These are phyloP conservation scores for Phycodurus eques DNA, from an alignment of 2,113 vertebrate genomes.

Conservation along the genomic window DNA sequence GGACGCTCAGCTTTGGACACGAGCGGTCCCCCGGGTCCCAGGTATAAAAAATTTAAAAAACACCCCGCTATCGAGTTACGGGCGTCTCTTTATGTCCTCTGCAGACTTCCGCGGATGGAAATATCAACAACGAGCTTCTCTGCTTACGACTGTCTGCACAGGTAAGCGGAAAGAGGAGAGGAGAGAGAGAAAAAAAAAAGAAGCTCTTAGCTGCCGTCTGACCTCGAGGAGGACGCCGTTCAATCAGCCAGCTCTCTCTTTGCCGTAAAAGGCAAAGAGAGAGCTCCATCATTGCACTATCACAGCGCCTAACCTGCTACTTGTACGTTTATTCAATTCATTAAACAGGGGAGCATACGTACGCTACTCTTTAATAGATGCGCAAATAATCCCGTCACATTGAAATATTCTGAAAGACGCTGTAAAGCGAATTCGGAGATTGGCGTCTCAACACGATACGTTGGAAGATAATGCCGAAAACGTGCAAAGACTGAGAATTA, in stretches of 20 bases:
- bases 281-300: conserved; percentile 66
- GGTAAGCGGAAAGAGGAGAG: conserved; percentile 69
- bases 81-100: conserved; percentile 57
- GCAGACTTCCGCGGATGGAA: conserved; percentile 63
- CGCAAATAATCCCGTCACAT: background rate
- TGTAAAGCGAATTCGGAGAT: background rate
- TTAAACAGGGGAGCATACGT: background rate
- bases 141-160: conserved; percentile 64
- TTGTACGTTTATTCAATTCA: conserved; percentile 61
- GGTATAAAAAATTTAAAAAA: too few relatives aligned
- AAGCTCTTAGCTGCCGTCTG: conserved; percentile 59
- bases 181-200: background rate
- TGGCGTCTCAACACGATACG: too few relatives aligned
- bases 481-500: too few relatives aligned
- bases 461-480: too few relatives aligned
- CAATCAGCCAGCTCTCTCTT: conserved; percentile 54
- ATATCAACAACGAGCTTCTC: conserved; percentile 60
- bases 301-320: conserved; percentile 57
- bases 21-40: conserved; percentile 35
- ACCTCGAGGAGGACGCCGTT: conserved; percentile 69
- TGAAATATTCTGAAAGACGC: background rate
- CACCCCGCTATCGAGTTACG: conserved; percentile 59
- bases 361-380: background rate
- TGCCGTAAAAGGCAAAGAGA: conserved; percentile 60
- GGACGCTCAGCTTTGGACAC: conserved; percentile 37